Evolutionary conservation across 2,888 invertebrate genomes (phyloP).

Genomic region (Ephialtes manifestator): DNA sequence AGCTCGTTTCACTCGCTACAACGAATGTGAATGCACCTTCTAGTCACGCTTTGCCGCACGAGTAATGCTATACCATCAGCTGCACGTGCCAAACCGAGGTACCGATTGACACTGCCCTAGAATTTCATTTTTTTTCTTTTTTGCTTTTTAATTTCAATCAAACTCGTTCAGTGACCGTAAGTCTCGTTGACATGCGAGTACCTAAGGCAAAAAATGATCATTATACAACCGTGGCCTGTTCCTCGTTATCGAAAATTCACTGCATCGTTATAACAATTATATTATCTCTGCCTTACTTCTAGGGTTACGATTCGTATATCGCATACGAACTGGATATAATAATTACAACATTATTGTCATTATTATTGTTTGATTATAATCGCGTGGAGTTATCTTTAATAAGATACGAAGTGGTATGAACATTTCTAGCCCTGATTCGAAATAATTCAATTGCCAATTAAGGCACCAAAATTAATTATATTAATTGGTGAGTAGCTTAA

Average conservation of each 20-base stretch:
- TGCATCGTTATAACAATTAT: slow-evolving; percentile 61
- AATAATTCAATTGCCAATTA: neutral
- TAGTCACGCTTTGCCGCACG: slow-evolving; percentile 46
- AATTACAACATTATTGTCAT: neutral
- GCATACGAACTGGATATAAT: slow-evolving; percentile 33
- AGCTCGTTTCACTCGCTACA: slow-evolving; percentile 27
- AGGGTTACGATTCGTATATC: slow-evolving; percentile 36
- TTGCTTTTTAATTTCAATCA: slow-evolving; percentile 24
- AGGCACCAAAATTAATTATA: no score
- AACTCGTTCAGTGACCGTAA: slow-evolving; percentile 17
- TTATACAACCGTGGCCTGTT: slow-evolving; percentile 9
- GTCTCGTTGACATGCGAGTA: slow-evolving; percentile 37
- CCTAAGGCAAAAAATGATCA: slow-evolving; percentile 22
- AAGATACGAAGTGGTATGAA: neutral
- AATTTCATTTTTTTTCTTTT: slow-evolving; percentile 21
- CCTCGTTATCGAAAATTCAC: slow-evolving; percentile 56
- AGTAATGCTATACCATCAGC: slow-evolving; percentile 26
- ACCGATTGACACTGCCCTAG: slow-evolving; percentile 32
- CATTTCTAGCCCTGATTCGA: neutral
- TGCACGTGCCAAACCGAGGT: slow-evolving; percentile 38
- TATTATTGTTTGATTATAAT: neutral
- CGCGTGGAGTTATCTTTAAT: no score
- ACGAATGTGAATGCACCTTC: slow-evolving; percentile 54
- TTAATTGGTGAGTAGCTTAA: no score
- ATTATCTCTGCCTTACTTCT: slow-evolving; percentile 42